Evolutionary conservation across 2,113 vertebrate species (phyloP), one percentile per base, ranked within the genome.

Genomic region (Alaudala cheleensis): DNA sequence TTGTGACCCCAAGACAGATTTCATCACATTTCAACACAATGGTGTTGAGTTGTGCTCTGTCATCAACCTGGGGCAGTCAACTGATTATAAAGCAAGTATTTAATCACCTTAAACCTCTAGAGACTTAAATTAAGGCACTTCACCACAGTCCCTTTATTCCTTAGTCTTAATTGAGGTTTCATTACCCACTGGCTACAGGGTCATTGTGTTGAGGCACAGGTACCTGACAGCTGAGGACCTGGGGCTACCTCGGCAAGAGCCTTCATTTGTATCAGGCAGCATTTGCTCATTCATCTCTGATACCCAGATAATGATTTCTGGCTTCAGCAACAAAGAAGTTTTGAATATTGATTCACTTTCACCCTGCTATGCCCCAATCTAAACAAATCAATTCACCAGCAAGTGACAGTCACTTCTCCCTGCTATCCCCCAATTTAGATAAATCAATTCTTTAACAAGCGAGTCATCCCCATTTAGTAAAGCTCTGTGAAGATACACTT

Each of bases 1-100:
- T 86, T 96, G 94, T 89, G 76, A 96, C 70, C 81, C 39, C 37
- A 76, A 42, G 92, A 92, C 40, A 95, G 61, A 85, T 80, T 97
- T 97, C 95, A 96, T 82, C 81, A 81, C 80, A 62, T 94, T 88
- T 96, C 94, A 96, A 92, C 92, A 94, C 91, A 83, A 39, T 3
- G 17, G 81, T 72, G 13, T 5, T 21, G 65, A 94, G 88, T 7
- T 80, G 72, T 70, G 86, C 87, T 97, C 93, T 51, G 40, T 85
- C 95, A 94, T 79, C 95, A 91, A 91, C 93, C 81, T 4, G 24
- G 39, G 76, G 53, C 81, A 66, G 86, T 74, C 80, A 49, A 60
- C 58, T 94, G 86, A 97, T 93, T 86, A 95, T 87, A 94, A 97
- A 88, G 81, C 93, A 95, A 97, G 92, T 92, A 95, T 96, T 97